Conservation (phyloP, 2,113 vertebrate genomes). For the Podarcis raffonei region DNA sequence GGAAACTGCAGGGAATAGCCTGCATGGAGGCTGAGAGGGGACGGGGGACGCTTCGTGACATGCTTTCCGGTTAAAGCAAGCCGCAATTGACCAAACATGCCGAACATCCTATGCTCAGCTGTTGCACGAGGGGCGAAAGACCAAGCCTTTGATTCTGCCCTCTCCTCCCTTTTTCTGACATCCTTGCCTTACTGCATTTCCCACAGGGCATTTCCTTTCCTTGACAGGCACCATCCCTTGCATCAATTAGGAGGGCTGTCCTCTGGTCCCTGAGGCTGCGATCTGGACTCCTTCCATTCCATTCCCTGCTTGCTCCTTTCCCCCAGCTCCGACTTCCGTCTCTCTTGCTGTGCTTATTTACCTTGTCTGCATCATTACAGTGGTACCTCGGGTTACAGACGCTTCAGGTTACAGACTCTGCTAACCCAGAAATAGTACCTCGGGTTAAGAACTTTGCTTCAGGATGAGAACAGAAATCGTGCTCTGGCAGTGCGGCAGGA, state of each 20-base stretch:
- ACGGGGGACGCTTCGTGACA: slow-evolving; percentile 55
- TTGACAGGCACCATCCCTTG: slow-evolving; percentile 42
- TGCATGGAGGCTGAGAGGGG: slow-evolving; percentile 32
- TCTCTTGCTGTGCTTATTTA: slow-evolving; percentile 19
- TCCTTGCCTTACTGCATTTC: slow-evolving; percentile 51
- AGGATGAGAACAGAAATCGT: no score
- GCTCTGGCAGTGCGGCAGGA: accelerated
- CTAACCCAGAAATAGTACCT: no score
- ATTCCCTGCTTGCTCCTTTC: slow-evolving; percentile 43
- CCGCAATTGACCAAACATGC: slow-evolving; percentile 60
- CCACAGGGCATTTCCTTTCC: slow-evolving; percentile 39
- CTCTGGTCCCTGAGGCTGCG: slow-evolving; percentile 47
- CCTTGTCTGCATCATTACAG: background rate
- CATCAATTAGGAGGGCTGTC: slow-evolving; percentile 45
- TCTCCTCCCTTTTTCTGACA: background rate
- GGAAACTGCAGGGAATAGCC: slow-evolving; percentile 58
- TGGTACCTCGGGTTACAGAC: no score
- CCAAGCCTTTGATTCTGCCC: slow-evolving; percentile 42
- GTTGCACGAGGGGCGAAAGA: slow-evolving; percentile 51
- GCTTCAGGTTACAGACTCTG: no score
- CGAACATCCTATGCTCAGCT: background rate
- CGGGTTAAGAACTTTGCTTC: no score
- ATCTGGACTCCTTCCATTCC: slow-evolving; percentile 36
- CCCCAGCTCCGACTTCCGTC: slow-evolving; percentile 31
- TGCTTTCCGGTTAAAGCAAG: slow-evolving; percentile 52